Conservation (phyloP, 2,113 vertebrate genomes). For the Fregetta grallaria region DNA sequence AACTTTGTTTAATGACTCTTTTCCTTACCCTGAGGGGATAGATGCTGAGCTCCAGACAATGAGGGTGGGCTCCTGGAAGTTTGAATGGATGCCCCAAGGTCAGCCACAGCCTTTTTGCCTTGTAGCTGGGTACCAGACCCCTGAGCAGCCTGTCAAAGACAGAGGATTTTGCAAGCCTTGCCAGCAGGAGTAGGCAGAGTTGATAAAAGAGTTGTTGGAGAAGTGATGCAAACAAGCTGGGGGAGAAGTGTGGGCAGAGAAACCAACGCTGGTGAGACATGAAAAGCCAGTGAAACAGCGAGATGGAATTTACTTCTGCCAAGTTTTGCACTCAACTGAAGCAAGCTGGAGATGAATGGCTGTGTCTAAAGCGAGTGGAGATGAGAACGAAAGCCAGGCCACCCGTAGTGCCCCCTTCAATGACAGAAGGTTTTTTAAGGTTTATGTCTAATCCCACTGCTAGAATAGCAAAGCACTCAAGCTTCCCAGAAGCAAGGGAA, state of each 20-base stretch:
- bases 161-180: neutral
- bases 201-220: neutral
- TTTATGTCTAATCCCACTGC: neutral
- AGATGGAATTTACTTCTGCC: neutral
- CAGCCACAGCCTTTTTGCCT: neutral
- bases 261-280: fast-evolving
- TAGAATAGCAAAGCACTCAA: neutral
- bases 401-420: neutral
- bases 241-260: neutral
- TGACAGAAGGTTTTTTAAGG: neutral
- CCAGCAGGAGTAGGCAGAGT: neutral
- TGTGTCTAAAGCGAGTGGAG: neutral
- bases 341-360: neutral
- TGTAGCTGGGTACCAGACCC: neutral
- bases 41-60: neutral
- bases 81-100: neutral
- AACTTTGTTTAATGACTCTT: neutral
- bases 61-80: fast-evolving
- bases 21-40: neutral
- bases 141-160: neutral
- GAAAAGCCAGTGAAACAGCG: neutral
- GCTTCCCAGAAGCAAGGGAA: neutral
- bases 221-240: neutral
- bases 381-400: neutral
- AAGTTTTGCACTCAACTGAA: neutral